Conservation (phyloP, 2,888 invertebrate species). For the Phasia obesa region DNA sequence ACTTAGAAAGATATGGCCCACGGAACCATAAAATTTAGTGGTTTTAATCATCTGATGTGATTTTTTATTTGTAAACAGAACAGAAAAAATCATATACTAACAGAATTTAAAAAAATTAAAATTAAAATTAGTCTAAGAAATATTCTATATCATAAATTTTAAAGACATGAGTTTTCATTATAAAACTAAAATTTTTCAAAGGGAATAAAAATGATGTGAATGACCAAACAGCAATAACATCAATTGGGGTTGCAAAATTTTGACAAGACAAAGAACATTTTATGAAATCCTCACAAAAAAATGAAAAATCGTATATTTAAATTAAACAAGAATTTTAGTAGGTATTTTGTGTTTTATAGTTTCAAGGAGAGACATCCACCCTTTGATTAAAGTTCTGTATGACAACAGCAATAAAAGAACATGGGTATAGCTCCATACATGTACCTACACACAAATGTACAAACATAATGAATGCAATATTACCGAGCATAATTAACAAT, state of each 20-base stretch:
- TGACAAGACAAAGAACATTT: conserved; percentile 53
- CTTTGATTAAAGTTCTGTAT: conserved; percentile 28
- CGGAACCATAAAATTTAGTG: too few relatives aligned
- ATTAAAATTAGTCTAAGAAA: too few relatives aligned
- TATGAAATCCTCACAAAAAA: conserved; percentile 35
- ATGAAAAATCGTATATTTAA: not conserved
- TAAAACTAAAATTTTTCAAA: too few relatives aligned
- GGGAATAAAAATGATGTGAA: conserved; percentile 35
- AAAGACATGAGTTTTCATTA: too few relatives aligned
- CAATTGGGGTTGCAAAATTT: conserved; percentile 50
- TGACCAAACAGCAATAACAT: conserved; percentile 39
- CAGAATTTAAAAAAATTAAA: too few relatives aligned
- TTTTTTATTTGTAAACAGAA: too few relatives aligned
- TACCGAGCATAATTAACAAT: too few relatives aligned
- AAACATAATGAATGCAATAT: not conserved
- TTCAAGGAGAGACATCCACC: conserved; percentile 44
- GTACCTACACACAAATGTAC: conserved; percentile 1
- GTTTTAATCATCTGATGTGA: too few relatives aligned
- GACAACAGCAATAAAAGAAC: conserved; percentile 6
- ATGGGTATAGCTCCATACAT: too few relatives aligned
- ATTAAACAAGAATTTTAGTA: not conserved
- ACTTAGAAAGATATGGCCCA: too few relatives aligned
- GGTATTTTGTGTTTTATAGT: not conserved
- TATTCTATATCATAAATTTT: too few relatives aligned
- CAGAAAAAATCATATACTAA: too few relatives aligned